phyloP scores from a whole-genome alignment of 2,888 invertebrate species.

The Orthosia gothica region DNA sequence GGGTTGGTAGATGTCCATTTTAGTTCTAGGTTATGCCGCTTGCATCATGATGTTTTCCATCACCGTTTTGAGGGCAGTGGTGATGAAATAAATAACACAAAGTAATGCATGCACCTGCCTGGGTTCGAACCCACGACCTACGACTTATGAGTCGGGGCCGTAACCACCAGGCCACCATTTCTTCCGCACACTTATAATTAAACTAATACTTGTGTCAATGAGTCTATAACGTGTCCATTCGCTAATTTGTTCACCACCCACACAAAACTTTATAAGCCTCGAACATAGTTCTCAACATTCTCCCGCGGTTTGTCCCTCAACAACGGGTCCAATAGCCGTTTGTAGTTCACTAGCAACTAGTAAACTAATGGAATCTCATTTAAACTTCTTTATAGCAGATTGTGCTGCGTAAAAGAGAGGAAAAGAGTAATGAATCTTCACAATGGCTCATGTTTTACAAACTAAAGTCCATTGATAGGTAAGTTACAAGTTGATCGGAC shows the following conservation, averaged over 20 bases:
- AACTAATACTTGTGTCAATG: neutral
- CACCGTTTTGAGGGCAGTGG: too few relatives aligned
- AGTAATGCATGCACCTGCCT: too few relatives aligned
- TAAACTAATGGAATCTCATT: conserved; percentile 47
- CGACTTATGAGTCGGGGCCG: too few relatives aligned
- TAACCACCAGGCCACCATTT: too few relatives aligned
- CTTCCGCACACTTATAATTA: too few relatives aligned
- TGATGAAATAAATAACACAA: too few relatives aligned
- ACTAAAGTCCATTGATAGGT: conserved; percentile 22
- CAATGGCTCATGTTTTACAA: conserved; percentile 29
- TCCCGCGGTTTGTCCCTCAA: neutral
- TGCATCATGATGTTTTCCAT: too few relatives aligned
- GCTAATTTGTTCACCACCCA: neutral
- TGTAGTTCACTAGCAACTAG: conserved; percentile 25
- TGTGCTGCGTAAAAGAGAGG: conserved; percentile 6
- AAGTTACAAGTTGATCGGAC: conserved; percentile 19
- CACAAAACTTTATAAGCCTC: neutral
- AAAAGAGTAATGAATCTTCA: conserved; percentile 35
- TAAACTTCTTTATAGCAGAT: conserved; percentile 34
- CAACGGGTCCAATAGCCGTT: conserved; percentile 13
- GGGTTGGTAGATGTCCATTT: too few relatives aligned
- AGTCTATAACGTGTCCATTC: too few relatives aligned
- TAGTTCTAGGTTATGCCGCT: too few relatives aligned
- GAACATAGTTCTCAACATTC: conserved; percentile 13
- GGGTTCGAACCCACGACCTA: too few relatives aligned